Evolutionary conservation across 2,888 invertebrate genomes (phyloP).

Genomic region (Neoscelio sp.): DNA sequence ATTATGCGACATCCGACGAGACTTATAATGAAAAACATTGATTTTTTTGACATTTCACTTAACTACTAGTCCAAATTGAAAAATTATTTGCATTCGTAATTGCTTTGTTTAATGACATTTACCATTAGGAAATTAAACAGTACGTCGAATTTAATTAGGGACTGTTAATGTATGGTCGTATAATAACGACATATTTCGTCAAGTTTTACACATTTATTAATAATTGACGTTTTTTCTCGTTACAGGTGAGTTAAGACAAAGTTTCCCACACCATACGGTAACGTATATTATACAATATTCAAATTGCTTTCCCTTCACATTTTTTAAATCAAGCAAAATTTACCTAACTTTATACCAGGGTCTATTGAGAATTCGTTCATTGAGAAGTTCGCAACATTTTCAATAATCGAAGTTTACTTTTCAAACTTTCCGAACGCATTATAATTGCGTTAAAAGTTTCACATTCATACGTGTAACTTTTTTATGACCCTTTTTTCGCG

Average conservation of each 20-base stretch:
- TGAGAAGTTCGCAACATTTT: conserved; percentile 49
- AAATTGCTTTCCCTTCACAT: conserved; percentile 4
- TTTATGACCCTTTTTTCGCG: too few relatives aligned
- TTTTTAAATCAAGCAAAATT: conserved; percentile 17
- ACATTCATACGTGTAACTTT: conserved; percentile 25
- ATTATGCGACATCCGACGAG: conserved; percentile 62
- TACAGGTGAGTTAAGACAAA: conserved; percentile 9
- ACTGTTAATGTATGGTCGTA: too few relatives aligned
- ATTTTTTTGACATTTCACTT: conserved; percentile 41
- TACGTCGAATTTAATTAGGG: too few relatives aligned
- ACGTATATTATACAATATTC: conserved; percentile 16
- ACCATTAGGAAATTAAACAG: too few relatives aligned
- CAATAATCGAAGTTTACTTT: conserved; percentile 59
- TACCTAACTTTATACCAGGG: conserved; percentile 19
- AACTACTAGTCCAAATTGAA: conserved; percentile 23
- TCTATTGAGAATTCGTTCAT: conserved; percentile 34
- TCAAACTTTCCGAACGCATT: conserved; percentile 26
- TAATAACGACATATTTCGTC: too few relatives aligned
- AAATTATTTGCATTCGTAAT: conserved; percentile 25
- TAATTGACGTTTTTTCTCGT: conserved; percentile 39
- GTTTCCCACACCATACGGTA: neutral
- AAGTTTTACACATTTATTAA: too few relatives aligned
- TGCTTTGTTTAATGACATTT: too few relatives aligned
- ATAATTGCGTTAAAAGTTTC: conserved; percentile 56
- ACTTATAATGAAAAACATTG: conserved; percentile 59